phyloP scores from a whole-genome alignment of 2,797 vertebrate species.

The Gambusia yucatana region DNA sequence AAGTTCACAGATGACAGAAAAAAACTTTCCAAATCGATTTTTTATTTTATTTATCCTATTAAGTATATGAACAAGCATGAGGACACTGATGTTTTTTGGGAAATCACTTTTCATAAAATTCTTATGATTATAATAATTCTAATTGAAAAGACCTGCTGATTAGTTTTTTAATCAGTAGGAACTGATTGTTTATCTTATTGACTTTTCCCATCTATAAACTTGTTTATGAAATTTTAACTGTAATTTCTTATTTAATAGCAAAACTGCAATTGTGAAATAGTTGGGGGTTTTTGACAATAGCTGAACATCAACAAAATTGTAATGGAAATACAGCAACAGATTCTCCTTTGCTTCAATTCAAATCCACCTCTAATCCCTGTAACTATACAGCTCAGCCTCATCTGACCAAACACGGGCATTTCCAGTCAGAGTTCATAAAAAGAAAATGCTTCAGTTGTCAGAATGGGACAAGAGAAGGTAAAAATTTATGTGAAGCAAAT shows the following conservation, averaged over 20 bases:
- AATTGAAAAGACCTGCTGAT: neutral
- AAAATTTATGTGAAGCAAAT: slow-evolving; percentile 9
- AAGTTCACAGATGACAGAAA: neutral
- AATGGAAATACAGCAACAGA: neutral
- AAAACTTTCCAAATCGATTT: neutral
- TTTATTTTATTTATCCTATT: neutral
- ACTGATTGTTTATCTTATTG: no score
- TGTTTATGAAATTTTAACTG: no score
- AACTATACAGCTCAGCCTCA: neutral
- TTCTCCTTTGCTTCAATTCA: neutral
- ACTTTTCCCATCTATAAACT: no score
- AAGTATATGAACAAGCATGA: neutral
- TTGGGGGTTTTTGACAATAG: no score
- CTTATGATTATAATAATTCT: neutral
- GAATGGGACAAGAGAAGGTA: slow-evolving; percentile 15
- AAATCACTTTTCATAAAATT: neutral
- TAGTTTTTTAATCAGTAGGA: neutral
- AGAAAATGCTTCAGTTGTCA: slow-evolving; percentile 25
- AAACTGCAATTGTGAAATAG: no score
- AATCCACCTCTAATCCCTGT: neutral
- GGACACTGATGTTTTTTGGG: neutral
- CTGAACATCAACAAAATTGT: neutral
- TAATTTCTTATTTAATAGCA: no score
- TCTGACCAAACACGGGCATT: neutral
- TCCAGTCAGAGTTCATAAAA: neutral